phyloP scores from a whole-genome alignment of 2,888 invertebrate genomes.

The Cetonia aurata region DNA sequence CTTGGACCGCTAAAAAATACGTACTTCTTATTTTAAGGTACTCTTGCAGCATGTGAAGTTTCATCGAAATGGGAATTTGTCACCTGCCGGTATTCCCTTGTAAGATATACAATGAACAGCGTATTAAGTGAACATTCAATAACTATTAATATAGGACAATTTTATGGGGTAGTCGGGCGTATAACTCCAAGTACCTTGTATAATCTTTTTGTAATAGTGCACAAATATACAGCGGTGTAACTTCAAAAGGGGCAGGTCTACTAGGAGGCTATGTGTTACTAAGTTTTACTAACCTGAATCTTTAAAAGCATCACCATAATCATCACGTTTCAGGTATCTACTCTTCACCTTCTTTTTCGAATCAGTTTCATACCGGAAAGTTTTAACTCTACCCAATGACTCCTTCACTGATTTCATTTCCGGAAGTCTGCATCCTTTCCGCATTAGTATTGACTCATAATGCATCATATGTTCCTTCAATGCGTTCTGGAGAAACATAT shows the following conservation, averaged over 20 bases:
- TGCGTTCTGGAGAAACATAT: conserved; percentile 42
- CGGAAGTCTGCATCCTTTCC: conserved; percentile 45
- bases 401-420: conserved; percentile 34
- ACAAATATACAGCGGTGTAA: background rate
- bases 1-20: no score
- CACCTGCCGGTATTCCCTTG: no score
- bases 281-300: conserved; percentile 30
- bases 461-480: conserved; percentile 41
- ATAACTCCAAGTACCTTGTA: no score
- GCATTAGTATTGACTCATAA: conserved; percentile 40
- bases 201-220: background rate
- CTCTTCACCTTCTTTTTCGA: background rate
- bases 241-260: background rate
- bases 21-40: no score
- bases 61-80: no score
- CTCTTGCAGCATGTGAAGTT: no score
- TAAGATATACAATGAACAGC: no score
- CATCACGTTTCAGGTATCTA: background rate
- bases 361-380: conserved; percentile 36
- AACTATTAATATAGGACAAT: no score
- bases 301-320: conserved; percentile 28
- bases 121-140: no score
- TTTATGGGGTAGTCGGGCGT: background rate
- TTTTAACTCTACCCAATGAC: conserved; percentile 37
- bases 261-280: background rate